Base-by-base conservation (phyloP, 2,113 vertebrate species). In the Otocyon megalotis region DNA sequence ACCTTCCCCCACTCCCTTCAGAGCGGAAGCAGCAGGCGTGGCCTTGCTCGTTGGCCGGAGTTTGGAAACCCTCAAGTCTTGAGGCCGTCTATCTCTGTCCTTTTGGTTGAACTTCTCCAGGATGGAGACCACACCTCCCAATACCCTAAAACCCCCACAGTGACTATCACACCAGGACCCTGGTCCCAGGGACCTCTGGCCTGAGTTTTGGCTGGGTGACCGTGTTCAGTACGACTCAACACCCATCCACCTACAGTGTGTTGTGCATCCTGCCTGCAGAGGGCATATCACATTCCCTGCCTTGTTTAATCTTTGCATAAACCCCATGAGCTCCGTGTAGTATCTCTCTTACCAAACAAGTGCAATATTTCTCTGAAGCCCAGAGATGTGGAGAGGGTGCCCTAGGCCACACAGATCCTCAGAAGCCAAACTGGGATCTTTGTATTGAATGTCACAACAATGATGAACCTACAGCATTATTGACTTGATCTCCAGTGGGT, bases 381-480 rank as follows among this genome's bases (percentile, higher is more conserved):
- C 69, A 80, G 69, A 80, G 81, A 19, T 2, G 11, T 5, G 1
- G 50, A 54, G 15, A 28, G 15, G 35, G 69, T 76, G n/a, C n/a
- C n/a, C 37, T 67, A 56, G 12, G 26, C 35, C 58, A 5, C 53
- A 5, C 14, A n/a, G 65, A 37, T 32, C 76, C 63, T 24, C 43
- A 35, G 58, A 22, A 71, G 43, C 56, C 37, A 56, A n/a, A 12
- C 63, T 9, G 17, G 50, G 71, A 63, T 54, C 65, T 80, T 37
- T 32, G 5, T 6, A 12, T 14, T 63, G 43, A 72, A 81, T 26
- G n/a, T 4, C 28, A 69, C 32, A 43, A 12, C 2, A 16, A 58
- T 32, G 4, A 72, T 19, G 13, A 60, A 24, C 56, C 17, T 0
- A 5, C 0, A 9, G 7, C 63, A 13, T 16, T 22, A 15, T 8